Evolutionary conservation across 2,888 invertebrate species (phyloP).

Genomic region (Polyommatus iphigenia): DNA sequence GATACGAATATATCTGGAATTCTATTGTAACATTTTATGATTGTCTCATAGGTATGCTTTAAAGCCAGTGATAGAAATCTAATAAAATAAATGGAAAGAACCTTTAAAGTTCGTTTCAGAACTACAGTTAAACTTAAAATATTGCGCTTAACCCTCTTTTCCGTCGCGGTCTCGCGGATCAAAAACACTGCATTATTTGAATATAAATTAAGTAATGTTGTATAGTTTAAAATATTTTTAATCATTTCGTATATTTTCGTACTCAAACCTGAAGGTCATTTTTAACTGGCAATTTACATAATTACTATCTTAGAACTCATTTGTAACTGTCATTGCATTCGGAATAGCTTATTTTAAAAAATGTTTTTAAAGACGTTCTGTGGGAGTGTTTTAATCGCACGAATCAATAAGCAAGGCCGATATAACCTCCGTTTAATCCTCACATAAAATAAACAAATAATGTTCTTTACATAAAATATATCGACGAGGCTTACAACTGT

Average conservation of each 20-base stretch:
- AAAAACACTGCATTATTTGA: not conserved
- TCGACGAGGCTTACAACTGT: no score
- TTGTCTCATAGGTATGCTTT: no score
- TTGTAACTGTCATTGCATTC: constrained; percentile 58
- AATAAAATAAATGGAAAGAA: not conserved
- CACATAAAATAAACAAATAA: not conserved
- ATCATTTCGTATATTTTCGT: constrained; percentile 3
- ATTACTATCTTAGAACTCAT: constrained; percentile 46
- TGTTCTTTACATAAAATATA: not conserved
- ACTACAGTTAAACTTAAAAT: not conserved
- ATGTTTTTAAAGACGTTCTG: constrained; percentile 45
- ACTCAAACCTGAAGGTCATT: not conserved
- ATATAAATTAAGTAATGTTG: not conserved
- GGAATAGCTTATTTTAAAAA: constrained; percentile 48
- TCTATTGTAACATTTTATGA: no score
- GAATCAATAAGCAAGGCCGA: constrained; percentile 17
- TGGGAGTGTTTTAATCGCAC: constrained; percentile 17
- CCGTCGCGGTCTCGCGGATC: not conserved
- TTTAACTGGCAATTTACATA: constrained; percentile 34
- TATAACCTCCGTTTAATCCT: not conserved
- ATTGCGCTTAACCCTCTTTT: not conserved
- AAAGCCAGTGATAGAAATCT: not conserved
- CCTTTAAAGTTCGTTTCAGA: not conserved
- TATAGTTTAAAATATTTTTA: constrained; percentile 12
- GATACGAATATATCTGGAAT: not conserved